Evolutionary conservation across 2,113 vertebrate species (phyloP).

Genomic region (Dipodomys merriami): DNA sequence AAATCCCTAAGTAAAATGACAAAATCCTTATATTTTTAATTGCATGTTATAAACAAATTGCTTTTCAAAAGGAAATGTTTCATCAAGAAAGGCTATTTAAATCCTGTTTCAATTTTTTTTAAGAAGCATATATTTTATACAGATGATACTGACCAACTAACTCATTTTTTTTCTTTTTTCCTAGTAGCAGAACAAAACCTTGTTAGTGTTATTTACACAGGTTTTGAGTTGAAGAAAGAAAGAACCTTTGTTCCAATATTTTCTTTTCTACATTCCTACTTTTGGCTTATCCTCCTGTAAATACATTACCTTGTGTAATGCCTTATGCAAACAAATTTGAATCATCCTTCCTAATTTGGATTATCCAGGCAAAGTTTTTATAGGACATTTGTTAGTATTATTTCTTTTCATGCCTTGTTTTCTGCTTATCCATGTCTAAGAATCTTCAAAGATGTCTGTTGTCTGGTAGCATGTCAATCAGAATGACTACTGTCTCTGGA

Average conservation of each 20-base stretch:
- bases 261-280: neutral
- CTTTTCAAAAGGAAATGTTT: neutral
- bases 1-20: neutral
- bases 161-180: neutral
- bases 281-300: conserved; percentile 30
- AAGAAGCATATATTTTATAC: neutral
- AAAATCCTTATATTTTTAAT: neutral
- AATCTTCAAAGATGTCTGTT: neutral
- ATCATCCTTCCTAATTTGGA: conserved; percentile 2
- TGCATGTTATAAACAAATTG: neutral
- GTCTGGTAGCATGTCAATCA: conserved; percentile 37
- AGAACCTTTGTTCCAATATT: neutral
- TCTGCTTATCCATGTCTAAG: conserved; percentile 15
- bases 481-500: conserved; percentile 42
- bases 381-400: neutral
- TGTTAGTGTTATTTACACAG: conserved; percentile 27
- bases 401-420: neutral
- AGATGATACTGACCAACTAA: neutral
- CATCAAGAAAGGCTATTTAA: neutral
- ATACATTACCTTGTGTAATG: conserved; percentile 33
- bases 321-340: conserved; percentile 30
- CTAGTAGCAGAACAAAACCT: neutral
- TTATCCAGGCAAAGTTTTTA: conserved; percentile 24
- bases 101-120: neutral
- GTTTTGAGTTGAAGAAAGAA: conserved; percentile 40